Evolutionary conservation across 2,888 invertebrate genomes (phyloP).

Genomic region (Apamea crenata): DNA sequence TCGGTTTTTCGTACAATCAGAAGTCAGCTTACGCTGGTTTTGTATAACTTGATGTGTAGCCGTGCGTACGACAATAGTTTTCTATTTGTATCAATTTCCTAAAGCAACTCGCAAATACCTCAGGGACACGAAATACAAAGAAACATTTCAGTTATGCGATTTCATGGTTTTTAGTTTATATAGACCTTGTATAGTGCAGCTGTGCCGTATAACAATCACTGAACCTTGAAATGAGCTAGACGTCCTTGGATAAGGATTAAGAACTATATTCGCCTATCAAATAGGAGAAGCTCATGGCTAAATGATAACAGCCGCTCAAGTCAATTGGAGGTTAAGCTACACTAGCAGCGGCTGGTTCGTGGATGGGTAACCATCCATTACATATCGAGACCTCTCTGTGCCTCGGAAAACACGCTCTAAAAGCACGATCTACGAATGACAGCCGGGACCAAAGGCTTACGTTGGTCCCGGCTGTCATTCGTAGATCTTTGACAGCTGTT

Average conservation of each 20-base stretch:
- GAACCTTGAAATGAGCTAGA: conserved; percentile 30
- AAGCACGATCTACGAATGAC: too few relatives aligned
- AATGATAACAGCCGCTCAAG: neutral
- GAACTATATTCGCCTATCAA: conserved; percentile 18
- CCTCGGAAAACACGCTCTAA: neutral
- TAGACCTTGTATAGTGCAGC: conserved; percentile 7
- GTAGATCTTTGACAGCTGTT: neutral
- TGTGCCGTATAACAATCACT: conserved; percentile 18
- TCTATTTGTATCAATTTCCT: neutral
- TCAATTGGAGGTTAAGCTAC: neutral
- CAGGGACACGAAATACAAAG: neutral
- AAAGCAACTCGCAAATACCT: neutral
- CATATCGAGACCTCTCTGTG: neutral
- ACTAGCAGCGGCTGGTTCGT: too few relatives aligned
- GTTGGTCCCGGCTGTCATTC: neutral
- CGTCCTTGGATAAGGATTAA: conserved; percentile 36
- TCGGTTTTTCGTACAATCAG: too few relatives aligned
- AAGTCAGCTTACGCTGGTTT: too few relatives aligned
- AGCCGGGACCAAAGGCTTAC: too few relatives aligned
- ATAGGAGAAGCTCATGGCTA: neutral
- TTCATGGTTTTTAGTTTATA: conserved; percentile 1
- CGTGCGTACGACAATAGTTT: too few relatives aligned
- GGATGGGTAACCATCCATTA: neutral
- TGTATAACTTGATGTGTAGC: too few relatives aligned
- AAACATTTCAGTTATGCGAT: conserved; percentile 17